Evolutionary conservation across 37 sponge, comb jelly and placozoan genomes (phyloP), one percentile per base, ranked within the genome.

Genomic region (Spongilla lacustris): DNA sequence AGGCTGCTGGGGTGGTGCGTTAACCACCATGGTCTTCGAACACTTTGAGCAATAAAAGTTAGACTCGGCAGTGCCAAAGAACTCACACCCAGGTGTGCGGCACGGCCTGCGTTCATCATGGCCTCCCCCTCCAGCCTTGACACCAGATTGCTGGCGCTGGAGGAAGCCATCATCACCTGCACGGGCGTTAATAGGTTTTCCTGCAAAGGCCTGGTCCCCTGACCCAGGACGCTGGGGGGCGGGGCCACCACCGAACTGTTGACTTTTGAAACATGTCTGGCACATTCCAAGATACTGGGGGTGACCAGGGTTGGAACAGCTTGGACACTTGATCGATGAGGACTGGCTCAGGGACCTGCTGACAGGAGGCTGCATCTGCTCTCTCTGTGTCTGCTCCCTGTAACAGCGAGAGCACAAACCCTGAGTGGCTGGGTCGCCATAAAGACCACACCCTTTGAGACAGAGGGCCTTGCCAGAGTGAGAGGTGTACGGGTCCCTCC

Each of bases 11-110:
- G 26, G 6, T 2, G 23, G 35, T 4, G 32, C 21, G 77, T 26
- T 12, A n/a, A n/a, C n/a, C n/a, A n/a, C n/a, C 77, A 21, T 21
- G 36, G 24, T 21, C 21, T 80, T 66, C n/a, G 81, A 92, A 72
- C 93, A 92, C 36, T 77, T 80, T 10, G 86, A 88, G 68, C 93
- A 92, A 73, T 92, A 89, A 50, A 75, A 89, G 2, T 68, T 67
- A 19, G 66, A 77, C 67, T 82, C 86, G 8, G 41, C 37, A 0
- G 82, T 79, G 8, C 93, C 93, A 89, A 82, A 92, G 66, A 86
- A 78, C 1, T 82, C 86, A 69, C 93, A 92, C 25, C 78, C 79
- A 11, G 83, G 50, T 14, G 71, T 82, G 2, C 85, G 74, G 67
- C 90, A 90, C 50, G 76, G 21, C 36, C 83, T 81, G 32, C 71